Conservation (phyloP, 2,113 vertebrate species). For the Pseudopipra pipra region DNA sequence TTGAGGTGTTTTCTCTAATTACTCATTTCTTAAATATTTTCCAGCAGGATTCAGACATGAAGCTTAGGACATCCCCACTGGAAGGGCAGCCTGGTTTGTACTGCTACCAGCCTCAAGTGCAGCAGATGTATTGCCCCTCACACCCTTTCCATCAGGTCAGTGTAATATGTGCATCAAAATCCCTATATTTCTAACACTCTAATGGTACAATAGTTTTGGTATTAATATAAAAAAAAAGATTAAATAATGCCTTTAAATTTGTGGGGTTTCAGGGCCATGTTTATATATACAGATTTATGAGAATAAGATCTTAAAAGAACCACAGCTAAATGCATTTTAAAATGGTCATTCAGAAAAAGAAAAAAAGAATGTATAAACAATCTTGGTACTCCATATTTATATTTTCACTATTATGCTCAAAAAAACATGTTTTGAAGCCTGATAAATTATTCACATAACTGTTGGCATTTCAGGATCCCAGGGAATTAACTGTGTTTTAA, state of each 20-base stretch:
- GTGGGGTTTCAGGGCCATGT: background rate
- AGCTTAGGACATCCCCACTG: constrained; percentile 70
- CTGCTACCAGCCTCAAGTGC: constrained; percentile 78
- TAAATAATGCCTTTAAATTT: background rate
- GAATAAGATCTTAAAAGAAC: background rate
- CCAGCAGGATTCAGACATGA: constrained; percentile 71
- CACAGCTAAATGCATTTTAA: background rate
- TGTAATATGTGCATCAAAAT: background rate
- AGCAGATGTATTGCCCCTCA: constrained; percentile 76
- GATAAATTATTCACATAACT: background rate
- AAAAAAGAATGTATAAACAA: background rate
- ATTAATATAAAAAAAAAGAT: background rate
- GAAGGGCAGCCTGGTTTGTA: constrained; percentile 73
- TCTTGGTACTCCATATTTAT: background rate
- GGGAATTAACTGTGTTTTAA: background rate
- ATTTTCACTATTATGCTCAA: background rate
- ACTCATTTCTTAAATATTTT: background rate
- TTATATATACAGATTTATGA: background rate
- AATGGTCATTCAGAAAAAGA: background rate
- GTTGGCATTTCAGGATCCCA: background rate
- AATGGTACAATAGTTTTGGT: too few relatives aligned
- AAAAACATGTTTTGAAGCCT: background rate
- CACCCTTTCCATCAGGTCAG: constrained; percentile 81
- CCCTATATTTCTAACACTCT: background rate
- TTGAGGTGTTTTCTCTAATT: background rate